Base-by-base conservation (phyloP, 2,113 vertebrate species). In the Microcebus griseorufus region DNA sequence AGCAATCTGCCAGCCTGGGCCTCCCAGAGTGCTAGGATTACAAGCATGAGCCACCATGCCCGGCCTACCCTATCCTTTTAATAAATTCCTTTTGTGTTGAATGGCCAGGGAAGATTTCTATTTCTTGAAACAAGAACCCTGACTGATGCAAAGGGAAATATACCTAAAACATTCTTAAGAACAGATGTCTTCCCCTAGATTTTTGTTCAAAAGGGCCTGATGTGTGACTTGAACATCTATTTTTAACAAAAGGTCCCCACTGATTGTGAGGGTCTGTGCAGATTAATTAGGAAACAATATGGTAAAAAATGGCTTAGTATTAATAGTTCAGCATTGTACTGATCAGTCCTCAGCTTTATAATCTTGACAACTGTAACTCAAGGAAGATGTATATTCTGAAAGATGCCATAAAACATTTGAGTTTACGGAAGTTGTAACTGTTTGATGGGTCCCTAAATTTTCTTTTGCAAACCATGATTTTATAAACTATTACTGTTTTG, bases 391-490 rank as follows among this genome's bases (percentile, higher is more conserved):
- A 18, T 45, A 84, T 53, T 79, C 20, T 62, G 6, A 89, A 93
- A 58, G 29, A 69, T 14, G 17, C 64, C 55, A 23, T 64, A 58
- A 53, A 53, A 76, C 51, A 75, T 25, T 1, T 82, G 13, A 34
- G 11, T 29, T 58, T 67, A 75, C n/a, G 55, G 55, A 58, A 48
- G 60, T 65, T 17, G 20, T 81, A 9, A 79, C 16, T n/a, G 79
- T 69, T 69, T 29, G 64, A 42, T 48, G 25, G 29, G 51, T 9
- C 23, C 69, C 39, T 86, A 70, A 89, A 48, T 48, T 42, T 64
- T 90, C 58, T 94, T 42, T 60, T 53, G 45, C 37, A 92, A 76
- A 81, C 16, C 78, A 9, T 37, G 48, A 93, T 78, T 90, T 95
- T 86, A 86, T 2, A 86, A 88, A 80, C 55, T 60, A 55, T 48